Evolutionary conservation across 2,888 invertebrate species (phyloP), one percentile per base, ranked within the genome.

Genomic region (Synergus japonicus): DNA sequence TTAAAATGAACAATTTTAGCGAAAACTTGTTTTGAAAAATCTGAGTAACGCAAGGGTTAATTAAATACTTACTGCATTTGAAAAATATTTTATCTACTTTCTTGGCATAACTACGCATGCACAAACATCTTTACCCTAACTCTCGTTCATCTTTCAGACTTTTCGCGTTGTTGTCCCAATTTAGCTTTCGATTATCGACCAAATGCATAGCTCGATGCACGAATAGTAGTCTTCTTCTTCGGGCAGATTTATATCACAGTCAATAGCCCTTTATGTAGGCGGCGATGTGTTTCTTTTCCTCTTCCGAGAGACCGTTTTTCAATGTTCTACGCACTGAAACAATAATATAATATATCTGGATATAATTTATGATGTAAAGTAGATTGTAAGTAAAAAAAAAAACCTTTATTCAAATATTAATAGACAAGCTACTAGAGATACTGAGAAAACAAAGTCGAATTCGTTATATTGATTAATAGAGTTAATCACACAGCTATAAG

Each of bases 231-330:
- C 83, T 87, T 87, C 84, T 81, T 80, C 83, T 87, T 87, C 84
- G 81, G 81, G 78, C 78, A 80, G 81, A 79, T 85, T 83, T 84
- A 84, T 90, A 90, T 90, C 91, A 90, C 90, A 89, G 90, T 93
- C 93, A 95, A 93, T 95, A 95, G 90, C 95, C 95, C 93, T 95
- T 95, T 90, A 95, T 95, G 92, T 95, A 94, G 85, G 95, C 95
- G 88, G 96, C 95, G 87, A 96, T 94, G 92, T 96, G 95, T 92
- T 95, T 95, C 92, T 96, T 95, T 92, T 97, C 97, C 92, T 97
- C 96, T 90, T 96, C 96, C 83, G 96, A 95, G 87, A 97, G 93
- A 86, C 96, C 97, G 92, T 96, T 96, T 91, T 96, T 96, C 89
- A 97, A 93, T 83, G 97, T 97, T 92, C 97, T 94, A 92, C 97